Evolutionary conservation across 1,140 invertebrate species (phyloP).

Genomic region (Conopomorpha cramerella): DNA sequence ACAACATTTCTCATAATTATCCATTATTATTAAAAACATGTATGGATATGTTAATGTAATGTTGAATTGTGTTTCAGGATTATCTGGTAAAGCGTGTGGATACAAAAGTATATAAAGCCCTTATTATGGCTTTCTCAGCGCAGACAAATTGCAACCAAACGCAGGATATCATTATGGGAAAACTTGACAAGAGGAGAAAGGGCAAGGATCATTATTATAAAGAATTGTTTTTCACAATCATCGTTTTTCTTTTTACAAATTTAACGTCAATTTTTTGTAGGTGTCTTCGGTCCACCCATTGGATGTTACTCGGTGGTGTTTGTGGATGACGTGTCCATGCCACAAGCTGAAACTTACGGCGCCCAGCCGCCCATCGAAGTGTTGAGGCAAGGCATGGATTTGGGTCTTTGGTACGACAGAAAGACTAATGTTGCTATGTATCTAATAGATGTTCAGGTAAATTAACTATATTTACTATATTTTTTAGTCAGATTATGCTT

Average conservation of each 20-base stretch:
- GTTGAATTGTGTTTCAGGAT: no score
- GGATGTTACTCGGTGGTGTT: conserved; percentile 90
- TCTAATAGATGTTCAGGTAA: conserved; percentile 88
- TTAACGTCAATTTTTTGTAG: no score
- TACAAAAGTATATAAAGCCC: conserved; percentile 78
- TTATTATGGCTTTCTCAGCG: conserved; percentile 91
- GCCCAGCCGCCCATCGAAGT: conserved; percentile 93
- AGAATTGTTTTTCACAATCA: no score
- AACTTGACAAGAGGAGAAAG: conserved; percentile 91
- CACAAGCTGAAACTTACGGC: conserved; percentile 82
- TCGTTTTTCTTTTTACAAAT: no score
- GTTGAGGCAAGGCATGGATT: conserved; percentile 87
- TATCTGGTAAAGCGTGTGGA: conserved; percentile 85
- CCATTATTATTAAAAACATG: no score
- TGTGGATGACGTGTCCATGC: conserved; percentile 95
- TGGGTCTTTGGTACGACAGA: conserved; percentile 89
- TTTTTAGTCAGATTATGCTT: no score
- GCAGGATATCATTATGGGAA: conserved; percentile 95
- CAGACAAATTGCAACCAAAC: conserved; percentile 93
- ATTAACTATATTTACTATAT: no score
- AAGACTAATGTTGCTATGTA: conserved; percentile 85
- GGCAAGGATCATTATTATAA: no score
- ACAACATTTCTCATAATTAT: no score
- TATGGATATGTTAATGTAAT: no score
- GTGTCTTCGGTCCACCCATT: conserved; percentile 90